Percentiles rank a stretch among this genome's conserved stretches.
phyloP scores from a whole-genome alignment of 1,140 invertebrate genomes.

The Orussus abietinus region DNA sequence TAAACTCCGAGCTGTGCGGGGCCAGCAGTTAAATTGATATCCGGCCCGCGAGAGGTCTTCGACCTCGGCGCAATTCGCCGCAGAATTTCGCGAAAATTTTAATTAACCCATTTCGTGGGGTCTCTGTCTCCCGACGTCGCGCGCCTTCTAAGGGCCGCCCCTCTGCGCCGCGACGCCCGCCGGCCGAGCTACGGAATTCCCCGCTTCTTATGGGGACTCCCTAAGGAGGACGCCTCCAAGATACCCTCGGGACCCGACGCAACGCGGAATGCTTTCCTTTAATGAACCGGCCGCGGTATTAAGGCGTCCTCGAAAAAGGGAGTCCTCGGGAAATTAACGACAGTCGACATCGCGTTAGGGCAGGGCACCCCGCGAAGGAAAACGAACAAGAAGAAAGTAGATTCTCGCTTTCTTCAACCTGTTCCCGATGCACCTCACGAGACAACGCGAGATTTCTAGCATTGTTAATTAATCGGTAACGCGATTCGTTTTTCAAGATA shows the following conservation, averaged over 20 bases:
- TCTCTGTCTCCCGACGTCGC: no score
- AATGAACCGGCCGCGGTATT: no score
- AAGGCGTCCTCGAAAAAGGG: no score
- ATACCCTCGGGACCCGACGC: slow-evolving; percentile 9
- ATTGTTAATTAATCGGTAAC: no score
- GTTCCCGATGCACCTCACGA: no score
- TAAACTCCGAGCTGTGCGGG: slow-evolving; percentile 18
- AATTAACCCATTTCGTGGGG: slow-evolving; percentile 26
- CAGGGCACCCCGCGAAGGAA: no score
- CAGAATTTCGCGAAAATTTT: slow-evolving; percentile 26
- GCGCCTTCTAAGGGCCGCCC: not conserved
- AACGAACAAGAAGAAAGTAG: no score
- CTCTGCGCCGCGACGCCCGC: slow-evolving; percentile 9
- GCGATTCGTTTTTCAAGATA: no score
- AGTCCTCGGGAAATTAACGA: no score
- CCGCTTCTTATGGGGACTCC: slow-evolving; percentile 11
- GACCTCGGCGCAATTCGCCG: slow-evolving; percentile 23
- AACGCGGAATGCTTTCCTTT: slow-evolving; percentile 7
- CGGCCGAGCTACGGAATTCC: not conserved
- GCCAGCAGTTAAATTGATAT: slow-evolving; percentile 29
- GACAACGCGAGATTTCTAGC: no score
- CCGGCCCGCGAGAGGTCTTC: slow-evolving; percentile 12
- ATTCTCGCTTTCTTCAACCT: no score
- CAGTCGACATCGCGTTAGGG: no score
- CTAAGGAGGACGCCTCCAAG: slow-evolving; percentile 17